These are phyloP conservation scores for Yasuhikotakia modesta DNA, from an alignment of 2,797 vertebrate genomes.

Conservation along the genomic window DNA sequence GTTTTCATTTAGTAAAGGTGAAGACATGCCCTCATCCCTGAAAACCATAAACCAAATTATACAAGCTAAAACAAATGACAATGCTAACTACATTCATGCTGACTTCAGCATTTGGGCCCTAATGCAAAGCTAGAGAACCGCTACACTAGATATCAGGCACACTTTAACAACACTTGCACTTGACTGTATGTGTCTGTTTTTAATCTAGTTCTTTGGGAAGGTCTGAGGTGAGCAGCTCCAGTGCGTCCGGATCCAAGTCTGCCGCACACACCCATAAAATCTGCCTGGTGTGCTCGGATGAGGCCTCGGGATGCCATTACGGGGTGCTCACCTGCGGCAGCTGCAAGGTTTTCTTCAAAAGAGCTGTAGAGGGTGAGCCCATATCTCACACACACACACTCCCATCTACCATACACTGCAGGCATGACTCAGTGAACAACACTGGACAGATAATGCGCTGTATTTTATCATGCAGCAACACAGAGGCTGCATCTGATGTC, in stretches of 20 bases:
- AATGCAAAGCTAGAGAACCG: too few species aligned
- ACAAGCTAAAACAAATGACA: too few species aligned
- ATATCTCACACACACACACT: conserved; percentile 44
- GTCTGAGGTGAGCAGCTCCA: conserved; percentile 78
- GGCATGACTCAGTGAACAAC: conserved; percentile 26
- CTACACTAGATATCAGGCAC: too few species aligned
- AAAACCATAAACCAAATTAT: too few species aligned
- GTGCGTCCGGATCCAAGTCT: conserved; percentile 76
- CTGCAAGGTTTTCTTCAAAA: conserved; percentile 99
- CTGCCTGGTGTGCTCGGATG: conserved; percentile 95
- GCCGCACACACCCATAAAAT: conserved; percentile 88
- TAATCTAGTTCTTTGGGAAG: conserved; percentile 80
- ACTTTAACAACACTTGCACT: not conserved
- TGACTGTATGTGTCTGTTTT: conserved; percentile 12
- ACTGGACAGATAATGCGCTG: conserved; percentile 2
- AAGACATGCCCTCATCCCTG: too few species aligned
- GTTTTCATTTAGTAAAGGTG: too few species aligned
- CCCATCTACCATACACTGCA: not conserved
- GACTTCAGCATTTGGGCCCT: too few species aligned
- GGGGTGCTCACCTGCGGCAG: conserved; percentile 97
- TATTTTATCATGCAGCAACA: not conserved
- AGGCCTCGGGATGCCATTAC: conserved; percentile 96
- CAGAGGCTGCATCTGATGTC: too few species aligned
- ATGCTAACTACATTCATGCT: too few species aligned
- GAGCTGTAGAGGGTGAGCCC: conserved; percentile 93